Evolutionary conservation across 2,888 invertebrate species (phyloP).

Genomic region (Abrostola triplasia): DNA sequence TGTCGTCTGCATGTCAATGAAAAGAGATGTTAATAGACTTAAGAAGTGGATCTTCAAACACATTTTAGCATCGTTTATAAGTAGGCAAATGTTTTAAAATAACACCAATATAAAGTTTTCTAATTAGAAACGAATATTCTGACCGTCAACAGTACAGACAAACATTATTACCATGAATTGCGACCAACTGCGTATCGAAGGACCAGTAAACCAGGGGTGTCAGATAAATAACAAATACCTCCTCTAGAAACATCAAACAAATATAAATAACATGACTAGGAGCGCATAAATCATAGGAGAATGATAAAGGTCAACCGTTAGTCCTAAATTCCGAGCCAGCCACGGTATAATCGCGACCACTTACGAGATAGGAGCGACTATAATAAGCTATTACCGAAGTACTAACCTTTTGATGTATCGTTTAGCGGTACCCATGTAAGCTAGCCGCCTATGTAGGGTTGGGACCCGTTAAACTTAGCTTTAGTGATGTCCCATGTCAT

Average conservation of each 20-base stretch:
- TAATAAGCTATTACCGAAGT: constrained; percentile 77
- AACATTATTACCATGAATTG: too few species aligned
- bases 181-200: neutral
- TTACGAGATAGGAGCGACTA: constrained; percentile 60
- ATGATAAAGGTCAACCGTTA: constrained; percentile 70
- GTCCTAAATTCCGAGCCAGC: constrained; percentile 71
- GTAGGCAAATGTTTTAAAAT: too few species aligned
- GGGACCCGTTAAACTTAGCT: constrained; percentile 76
- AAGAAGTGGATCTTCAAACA: too few species aligned
- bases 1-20: too few species aligned
- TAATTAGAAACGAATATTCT: too few species aligned
- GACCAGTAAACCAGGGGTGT: neutral
- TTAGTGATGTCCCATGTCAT: constrained; percentile 65
- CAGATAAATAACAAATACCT: constrained; percentile 21
- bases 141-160: too few species aligned
- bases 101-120: too few species aligned
- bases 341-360: constrained; percentile 72
- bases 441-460: constrained; percentile 77
- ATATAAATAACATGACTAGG: constrained; percentile 61
- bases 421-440: constrained; percentile 85
- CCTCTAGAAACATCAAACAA: constrained; percentile 32
- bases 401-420: constrained; percentile 84
- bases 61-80: too few species aligned
- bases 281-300: constrained; percentile 60
- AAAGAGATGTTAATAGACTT: too few species aligned